phyloP scores from a whole-genome alignment of 2,113 vertebrate species.

The Nyctereutes procyonoides region DNA sequence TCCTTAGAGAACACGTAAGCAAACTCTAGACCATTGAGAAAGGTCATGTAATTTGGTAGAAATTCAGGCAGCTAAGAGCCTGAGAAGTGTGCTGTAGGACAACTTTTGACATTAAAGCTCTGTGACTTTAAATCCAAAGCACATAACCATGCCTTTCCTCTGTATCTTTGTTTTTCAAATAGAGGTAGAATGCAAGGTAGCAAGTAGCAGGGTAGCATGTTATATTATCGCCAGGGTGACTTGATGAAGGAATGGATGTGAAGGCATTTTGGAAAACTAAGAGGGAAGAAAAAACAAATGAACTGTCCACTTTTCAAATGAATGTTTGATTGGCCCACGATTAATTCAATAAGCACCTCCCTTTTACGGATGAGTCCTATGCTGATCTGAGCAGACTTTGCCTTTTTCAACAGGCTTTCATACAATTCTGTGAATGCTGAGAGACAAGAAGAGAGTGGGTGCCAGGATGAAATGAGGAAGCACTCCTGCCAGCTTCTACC shows the following conservation, averaged over 20 bases:
- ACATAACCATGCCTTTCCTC: background rate
- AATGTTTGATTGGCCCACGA: background rate
- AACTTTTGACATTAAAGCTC: background rate
- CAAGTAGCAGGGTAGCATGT: background rate
- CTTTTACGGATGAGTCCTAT: background rate
- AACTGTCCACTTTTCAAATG: background rate
- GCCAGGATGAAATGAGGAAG: slow-evolving; percentile 56
- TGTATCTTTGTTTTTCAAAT: slow-evolving; percentile 18
- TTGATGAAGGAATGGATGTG: background rate
- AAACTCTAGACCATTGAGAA: background rate
- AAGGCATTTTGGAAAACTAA: slow-evolving; percentile 13
- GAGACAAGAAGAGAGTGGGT: background rate
- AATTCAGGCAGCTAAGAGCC: background rate
- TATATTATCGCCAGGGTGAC: background rate
- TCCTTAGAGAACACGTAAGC: background rate
- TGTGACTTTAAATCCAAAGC: slow-evolving; percentile 31
- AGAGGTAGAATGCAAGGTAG: background rate
- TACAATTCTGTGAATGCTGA: background rate
- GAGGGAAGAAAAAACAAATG: slow-evolving; percentile 4
- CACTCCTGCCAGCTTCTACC: slow-evolving; percentile 63
- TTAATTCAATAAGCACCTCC: background rate
- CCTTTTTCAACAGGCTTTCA: background rate
- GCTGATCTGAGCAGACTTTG: background rate
- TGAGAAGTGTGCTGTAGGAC: background rate
- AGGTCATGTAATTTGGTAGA: background rate